Evolutionary conservation across 2,888 invertebrate species (phyloP).

Genomic region (Dendrolimus pini): DNA sequence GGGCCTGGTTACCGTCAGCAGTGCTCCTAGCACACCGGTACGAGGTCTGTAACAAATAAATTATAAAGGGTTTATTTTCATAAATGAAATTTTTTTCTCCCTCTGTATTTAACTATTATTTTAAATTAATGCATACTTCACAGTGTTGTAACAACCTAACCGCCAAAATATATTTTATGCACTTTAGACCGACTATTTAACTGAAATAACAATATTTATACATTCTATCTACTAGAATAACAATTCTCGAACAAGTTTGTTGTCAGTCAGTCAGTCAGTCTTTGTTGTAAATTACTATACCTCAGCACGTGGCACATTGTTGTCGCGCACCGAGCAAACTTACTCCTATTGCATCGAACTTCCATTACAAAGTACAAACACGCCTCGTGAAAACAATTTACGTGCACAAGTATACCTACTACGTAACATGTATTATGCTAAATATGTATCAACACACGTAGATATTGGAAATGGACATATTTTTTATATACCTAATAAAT

Average conservation of each 20-base stretch:
- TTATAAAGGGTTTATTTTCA: no score
- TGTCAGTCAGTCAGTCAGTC: no score
- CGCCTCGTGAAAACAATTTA: background rate
- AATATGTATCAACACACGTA: no score
- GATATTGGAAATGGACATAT: no score
- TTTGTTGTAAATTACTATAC: constrained; percentile 18
- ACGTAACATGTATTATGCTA: background rate
- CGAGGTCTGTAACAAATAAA: constrained; percentile 47
- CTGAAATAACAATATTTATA: no score
- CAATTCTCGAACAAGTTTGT: constrained; percentile 18
- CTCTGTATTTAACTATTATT: no score
- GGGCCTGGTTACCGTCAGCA: constrained; percentile 56
- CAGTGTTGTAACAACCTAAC: no score
- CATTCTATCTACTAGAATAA: constrained; percentile 8
- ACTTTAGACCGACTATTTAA: no score
- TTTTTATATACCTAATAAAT: no score
- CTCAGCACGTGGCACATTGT: constrained; percentile 11
- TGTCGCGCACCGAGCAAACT: constrained; percentile 14
- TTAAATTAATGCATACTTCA: no score
- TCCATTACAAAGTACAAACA: background rate
- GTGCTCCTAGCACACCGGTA: constrained; percentile 63
- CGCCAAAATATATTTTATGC: no score
- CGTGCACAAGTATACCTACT: background rate
- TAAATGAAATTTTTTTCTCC: no score
- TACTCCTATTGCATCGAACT: constrained; percentile 8